Evolutionary conservation across 2,113 vertebrate species (phyloP), one percentile per base, ranked within the genome.

Genomic region (Tragelaphus scriptus): DNA sequence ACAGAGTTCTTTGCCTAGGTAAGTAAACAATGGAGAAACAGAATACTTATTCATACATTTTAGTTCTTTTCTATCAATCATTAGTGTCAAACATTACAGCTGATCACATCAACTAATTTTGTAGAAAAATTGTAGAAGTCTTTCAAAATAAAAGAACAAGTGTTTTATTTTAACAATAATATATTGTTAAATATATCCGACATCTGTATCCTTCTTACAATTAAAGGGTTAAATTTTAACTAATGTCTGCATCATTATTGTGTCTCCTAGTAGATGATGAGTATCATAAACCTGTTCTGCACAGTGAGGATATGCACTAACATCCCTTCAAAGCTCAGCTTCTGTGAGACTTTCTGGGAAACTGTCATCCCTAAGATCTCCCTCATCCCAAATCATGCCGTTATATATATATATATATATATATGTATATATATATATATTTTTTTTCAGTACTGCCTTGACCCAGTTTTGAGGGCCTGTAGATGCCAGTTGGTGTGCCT

Each of bases 61-160:
- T 59, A 93, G 16, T 32, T 65, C 32, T 63, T n/a, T 23, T 80
- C 36, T 19, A 13, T 47, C 36, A 59, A 26, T 91, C 59, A 51
- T 63, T 94, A 65, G 71, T 88, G 4, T 88, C 19, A 11, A 85
- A 44, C 9, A 71, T 51, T 65, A 61, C 13, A 79, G 68, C 14
- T 87, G 61, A 95, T 82, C 44, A 17, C 81, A 80, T 92, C 49
- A 95, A n/a, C 36, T 95, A 86, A 91, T 92, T 49, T 84, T 89
- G 51, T 53, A 32, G 17, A 89, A 94, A 86, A 94, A 6, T 55
- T 82, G 56, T 11, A 77, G 82, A 71, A n/a, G 15, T 80, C 61
- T 95, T 97, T 71, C 30, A 68, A 30, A 11, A 2, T 15, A 86
- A 92, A 55, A 91, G 32, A 92, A 65, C 8, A 90, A 90, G 7